Percentiles rank a stretch among this genome's conserved stretches.
phyloP scores from a whole-genome alignment of 2,888 invertebrate species.

The Luperina testacea region DNA sequence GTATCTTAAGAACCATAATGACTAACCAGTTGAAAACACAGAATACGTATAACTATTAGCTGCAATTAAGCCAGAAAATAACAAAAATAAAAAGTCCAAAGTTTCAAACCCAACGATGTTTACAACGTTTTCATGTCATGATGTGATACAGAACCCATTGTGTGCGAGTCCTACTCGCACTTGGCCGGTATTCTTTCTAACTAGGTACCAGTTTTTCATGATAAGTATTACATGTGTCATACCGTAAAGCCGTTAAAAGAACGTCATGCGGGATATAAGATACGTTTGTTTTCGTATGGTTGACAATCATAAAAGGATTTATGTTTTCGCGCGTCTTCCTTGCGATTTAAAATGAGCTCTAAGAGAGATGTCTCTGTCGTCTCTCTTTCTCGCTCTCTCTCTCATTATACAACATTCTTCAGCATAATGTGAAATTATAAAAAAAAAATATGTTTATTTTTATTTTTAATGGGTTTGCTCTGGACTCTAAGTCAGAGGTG shows the following conservation, averaged over 20 bases:
- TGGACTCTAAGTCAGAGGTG: no score
- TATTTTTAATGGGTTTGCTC: no score
- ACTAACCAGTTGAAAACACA: not conserved
- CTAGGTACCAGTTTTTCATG: slow-evolving; percentile 26
- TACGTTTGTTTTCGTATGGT: slow-evolving; percentile 19
- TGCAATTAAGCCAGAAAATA: not conserved
- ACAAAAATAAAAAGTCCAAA: not conserved
- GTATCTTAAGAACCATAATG: not conserved
- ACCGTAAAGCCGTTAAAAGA: slow-evolving; percentile 29
- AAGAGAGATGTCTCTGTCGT: not conserved
- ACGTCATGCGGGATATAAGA: slow-evolving; percentile 23
- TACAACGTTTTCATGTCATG: not conserved
- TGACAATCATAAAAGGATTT: slow-evolving; percentile 43
- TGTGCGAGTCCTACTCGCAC: not conserved
- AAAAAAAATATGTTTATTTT: no score
- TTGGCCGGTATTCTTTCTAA: slow-evolving; percentile 9
- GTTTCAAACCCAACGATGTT: not conserved
- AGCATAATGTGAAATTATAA: not conserved
- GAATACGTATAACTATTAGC: not conserved
- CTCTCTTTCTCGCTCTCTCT: no score
- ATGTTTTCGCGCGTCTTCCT: slow-evolving; percentile 11
- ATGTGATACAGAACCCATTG: not conserved
- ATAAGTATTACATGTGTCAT: slow-evolving; percentile 34
- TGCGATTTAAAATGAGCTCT: slow-evolving; percentile 9
- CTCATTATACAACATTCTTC: slow-evolving; percentile 3